phyloP scores from a whole-genome alignment of 2,113 vertebrate species.

The Notothenia rossii region DNA sequence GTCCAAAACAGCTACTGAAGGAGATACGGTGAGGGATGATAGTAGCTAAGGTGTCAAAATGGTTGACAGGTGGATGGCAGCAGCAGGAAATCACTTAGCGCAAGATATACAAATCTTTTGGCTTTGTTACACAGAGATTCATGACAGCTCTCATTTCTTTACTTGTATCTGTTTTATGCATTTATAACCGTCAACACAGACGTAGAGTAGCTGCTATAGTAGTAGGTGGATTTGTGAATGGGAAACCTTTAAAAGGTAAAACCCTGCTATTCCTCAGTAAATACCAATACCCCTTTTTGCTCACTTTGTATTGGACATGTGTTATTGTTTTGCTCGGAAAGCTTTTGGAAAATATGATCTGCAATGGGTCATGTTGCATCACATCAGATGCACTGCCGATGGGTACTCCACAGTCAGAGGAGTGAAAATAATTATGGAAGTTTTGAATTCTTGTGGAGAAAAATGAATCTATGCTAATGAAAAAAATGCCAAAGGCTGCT shows the following conservation, averaged over 20 bases:
- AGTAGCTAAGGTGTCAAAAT: constrained; percentile 68
- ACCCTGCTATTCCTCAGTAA: neutral
- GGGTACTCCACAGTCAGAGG: constrained; percentile 27
- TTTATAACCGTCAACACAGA: neutral
- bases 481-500: constrained; percentile 36
- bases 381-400: constrained; percentile 9
- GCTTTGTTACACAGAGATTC: constrained; percentile 53
- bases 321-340: constrained; percentile 26
- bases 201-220: neutral
- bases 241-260: neutral
- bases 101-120: constrained; percentile 58
- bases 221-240: constrained; percentile 8
- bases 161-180: too few relatives aligned
- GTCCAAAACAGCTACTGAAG: constrained; percentile 61
- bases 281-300: neutral
- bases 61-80: constrained; percentile 74
- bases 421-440: constrained; percentile 43
- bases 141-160: constrained; percentile 29
- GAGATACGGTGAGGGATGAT: constrained; percentile 66
- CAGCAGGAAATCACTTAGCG: constrained; percentile 62
- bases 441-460: constrained; percentile 31
- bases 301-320: neutral
- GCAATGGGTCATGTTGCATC: constrained; percentile 48
- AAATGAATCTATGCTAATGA: constrained; percentile 47
- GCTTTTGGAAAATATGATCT: constrained; percentile 21